Evolutionary conservation across 2,888 invertebrate species (phyloP), one percentile per base, ranked within the genome.

Genomic region (Nomada fabriciana): DNA sequence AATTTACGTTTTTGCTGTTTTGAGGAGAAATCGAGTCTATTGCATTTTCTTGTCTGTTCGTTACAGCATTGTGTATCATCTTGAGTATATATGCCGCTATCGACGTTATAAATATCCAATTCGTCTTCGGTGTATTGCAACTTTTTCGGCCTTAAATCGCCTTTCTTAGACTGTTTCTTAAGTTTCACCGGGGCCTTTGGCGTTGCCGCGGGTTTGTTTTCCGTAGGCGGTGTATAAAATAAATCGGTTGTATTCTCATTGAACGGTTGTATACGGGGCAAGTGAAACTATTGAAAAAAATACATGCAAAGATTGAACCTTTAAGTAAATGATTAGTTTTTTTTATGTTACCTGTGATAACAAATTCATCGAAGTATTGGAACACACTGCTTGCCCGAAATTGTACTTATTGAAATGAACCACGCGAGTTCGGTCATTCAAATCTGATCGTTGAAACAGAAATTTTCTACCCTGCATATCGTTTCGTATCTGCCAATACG

Each of bases 171-270:
- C 2, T 55, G 71, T 60, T 84, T 88, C 3, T 80, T 90, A n/a
- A 71, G 64, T 68, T 91, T 92, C 0, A 86, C 69, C 15, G 92
- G 92, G 3, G 92, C 90, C 9, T 63, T 77, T 0, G 87, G 89
- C 15, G 75, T 60, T 50, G 59, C 29, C 3, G 36, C 10, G 1
- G 10, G 0, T 55, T 57, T 78, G 5, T 65, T 77, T 18, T 67
- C 18, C 71, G 50, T 72, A 42, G 72, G 81, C n/a, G 87, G 87
- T 0, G 77, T 43, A 11, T 69, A 68, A 47, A 60, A 64, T 18
- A 57, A 70, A n/a, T 25, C 23, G 18, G 25, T 25, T 18, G 20
- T 7, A n/a, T n/a, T 60, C 11, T 47, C 55, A 1, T 42, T 64
- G 1, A 63, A 57, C 25, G 18, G 55, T 43, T 47, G 50, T 20